Base-by-base conservation (phyloP, 1,140 invertebrate genomes). In the Scaptomyza graminum region DNA sequence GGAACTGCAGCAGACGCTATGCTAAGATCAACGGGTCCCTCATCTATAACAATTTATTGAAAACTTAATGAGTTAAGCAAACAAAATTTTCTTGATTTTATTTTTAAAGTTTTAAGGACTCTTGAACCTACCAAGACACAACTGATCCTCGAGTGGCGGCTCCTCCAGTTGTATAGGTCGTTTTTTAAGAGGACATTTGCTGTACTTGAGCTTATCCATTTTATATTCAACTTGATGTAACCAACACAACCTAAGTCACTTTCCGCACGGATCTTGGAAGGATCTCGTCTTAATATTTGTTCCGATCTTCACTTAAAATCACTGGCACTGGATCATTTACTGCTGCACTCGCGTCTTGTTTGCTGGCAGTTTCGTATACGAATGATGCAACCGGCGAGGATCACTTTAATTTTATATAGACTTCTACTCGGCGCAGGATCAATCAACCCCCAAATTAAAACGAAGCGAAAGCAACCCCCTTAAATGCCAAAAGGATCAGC, bases 171-270 rank as follows among this genome's bases (percentile, higher is more conserved):
- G 93, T 78, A 97, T 95, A 46, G 96, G 96, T 90, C 96, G 94
- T 93, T 97, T 98, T 91, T 97, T 98, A 28, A 97, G 93, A 90
- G 96, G 97, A 90, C 96, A 97, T 92, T 96, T 95, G 87, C 95
- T 96, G 57, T 90, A 91, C 43, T 91, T 77, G 31, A 81, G 69
- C 54, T 90, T 91, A 90, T 91, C 87, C 90, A 91, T 91, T 22
- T 56, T 39, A n/a, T n/a, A n/a, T n/a, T n/a, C n/a, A 31, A 41
- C 55, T 7, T 15, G 9, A 15, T 18, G n/a, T 39, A 55, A 67
- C 49, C 4, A 22, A 22, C 18, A 22, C 18, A 22, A 67, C 69
- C 49, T 55, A 11, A 6, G 13, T 4, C 7, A 41, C 28, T 43
- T 44, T 13, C 5, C 22, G 43, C 62, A 71, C 52, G 44, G 52